Evolutionary conservation across 2,797 vertebrate species (phyloP), one percentile per base, ranked within the genome.

Genomic region (Picus viridis): DNA sequence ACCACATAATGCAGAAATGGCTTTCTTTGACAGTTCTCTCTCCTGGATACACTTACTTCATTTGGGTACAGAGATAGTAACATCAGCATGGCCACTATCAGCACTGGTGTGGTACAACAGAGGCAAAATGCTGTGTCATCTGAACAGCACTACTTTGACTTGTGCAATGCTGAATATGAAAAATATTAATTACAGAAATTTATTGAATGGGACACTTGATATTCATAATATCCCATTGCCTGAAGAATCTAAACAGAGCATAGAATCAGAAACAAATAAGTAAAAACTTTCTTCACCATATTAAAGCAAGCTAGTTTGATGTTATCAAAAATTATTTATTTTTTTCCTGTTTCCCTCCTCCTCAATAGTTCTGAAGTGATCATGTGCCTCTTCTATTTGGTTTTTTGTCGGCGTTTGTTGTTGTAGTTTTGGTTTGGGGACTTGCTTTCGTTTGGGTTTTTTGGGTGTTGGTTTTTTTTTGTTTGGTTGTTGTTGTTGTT

Each of bases 331-430:
- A 18, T 32, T 62, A 6, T 0, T 4, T 39, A 7, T 8, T 32
- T 20, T 11, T 8, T 0, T 49, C 2, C 2, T 5, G 4, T 10
- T 16, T 7, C 45, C 20, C 6, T 10, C 19, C 3, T 8, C 7
- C 17, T 5, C 12, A 6, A 1, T 22, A 59, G 17, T 34, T 58
- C 36, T 32, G 41, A 61, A 43, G 14, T 16, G 36, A 16, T 19
- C 15, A 7, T 29, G 29, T 3, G 20, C 54, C 30, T 24, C 14
- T 10, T 36, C 36, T 10, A 16, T 67, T 61, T 22, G 2, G 45
- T 27, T 10, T 30, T 45, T 10, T 30, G 39, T 27, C 20, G 39
- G 39, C 12, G 4, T 12, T 39, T 39, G 12, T 39, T 12, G 12
- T 39, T 39, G 39, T 39, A 5, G 39, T 12, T 39, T 34, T 34